These are phyloP conservation scores for Aphodius sticticus DNA, from an alignment of 2,888 invertebrate species.

Conservation along the genomic window DNA sequence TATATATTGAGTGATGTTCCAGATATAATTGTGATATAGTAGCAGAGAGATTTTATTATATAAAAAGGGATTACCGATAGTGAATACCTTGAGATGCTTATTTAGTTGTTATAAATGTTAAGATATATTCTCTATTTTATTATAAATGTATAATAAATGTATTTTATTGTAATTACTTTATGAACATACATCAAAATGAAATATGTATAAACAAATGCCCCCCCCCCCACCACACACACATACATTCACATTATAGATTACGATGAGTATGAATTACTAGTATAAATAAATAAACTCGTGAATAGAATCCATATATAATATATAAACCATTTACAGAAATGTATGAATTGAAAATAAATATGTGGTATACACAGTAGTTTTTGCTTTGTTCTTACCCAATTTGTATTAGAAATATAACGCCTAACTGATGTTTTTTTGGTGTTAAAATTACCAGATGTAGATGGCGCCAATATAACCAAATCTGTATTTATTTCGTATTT, in stretches of 20 bases:
- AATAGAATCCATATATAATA: neutral
- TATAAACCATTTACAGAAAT: constrained; percentile 12
- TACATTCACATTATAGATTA: constrained; percentile 36
- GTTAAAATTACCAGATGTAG: no score
- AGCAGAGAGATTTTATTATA: constrained; percentile 53
- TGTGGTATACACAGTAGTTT: constrained; percentile 31
- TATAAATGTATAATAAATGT: constrained; percentile 41
- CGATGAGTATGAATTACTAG: neutral
- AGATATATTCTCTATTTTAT: constrained; percentile 42
- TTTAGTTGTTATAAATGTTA: constrained; percentile 48
- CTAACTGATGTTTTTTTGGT: no score
- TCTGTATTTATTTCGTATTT: no score
- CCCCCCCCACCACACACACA: constrained; percentile 37
- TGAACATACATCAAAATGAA: constrained; percentile 33
- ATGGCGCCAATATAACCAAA: no score
- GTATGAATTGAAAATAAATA: constrained; percentile 37
- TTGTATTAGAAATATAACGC: no score
- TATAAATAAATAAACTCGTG: constrained; percentile 26
- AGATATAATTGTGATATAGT: constrained; percentile 57
- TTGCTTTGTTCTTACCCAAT: neutral
- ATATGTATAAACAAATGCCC: no score
- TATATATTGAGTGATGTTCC: constrained; percentile 23
- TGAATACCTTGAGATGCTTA: constrained; percentile 40
- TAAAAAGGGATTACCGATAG: constrained; percentile 21
- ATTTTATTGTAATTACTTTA: constrained; percentile 42